A percentile compares a stretch with the other conserved stretches of the same genome.
Evolutionary conservation across 2,888 invertebrate genomes (phyloP).

Genomic region (Cephus nigrinus): DNA sequence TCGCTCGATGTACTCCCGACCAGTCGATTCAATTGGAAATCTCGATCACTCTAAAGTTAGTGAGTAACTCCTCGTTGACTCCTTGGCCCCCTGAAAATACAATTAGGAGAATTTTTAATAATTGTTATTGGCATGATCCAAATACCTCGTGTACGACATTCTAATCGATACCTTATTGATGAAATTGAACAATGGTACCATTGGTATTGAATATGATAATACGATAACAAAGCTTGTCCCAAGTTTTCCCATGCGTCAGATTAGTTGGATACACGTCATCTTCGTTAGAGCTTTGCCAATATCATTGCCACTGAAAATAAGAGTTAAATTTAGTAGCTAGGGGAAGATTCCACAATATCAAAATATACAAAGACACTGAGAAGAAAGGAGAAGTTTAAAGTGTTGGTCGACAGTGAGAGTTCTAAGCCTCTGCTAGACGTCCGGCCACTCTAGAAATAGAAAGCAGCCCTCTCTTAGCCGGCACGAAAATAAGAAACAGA

Average conservation of each 20-base stretch:
- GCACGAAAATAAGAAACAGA: background rate
- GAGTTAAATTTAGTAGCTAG: background rate
- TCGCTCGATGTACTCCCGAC: background rate
- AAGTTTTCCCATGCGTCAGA: background rate
- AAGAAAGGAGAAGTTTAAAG: background rate
- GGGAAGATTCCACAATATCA: background rate
- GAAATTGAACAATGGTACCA: background rate
- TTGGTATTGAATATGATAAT: background rate
- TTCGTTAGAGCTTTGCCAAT: no score
- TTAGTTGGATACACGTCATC: background rate
- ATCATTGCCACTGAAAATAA: background rate
- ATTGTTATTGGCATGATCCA: background rate
- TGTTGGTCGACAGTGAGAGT: background rate
- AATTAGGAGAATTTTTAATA: background rate
- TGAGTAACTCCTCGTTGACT: background rate
- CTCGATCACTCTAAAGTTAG: background rate
- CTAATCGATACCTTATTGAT: background rate
- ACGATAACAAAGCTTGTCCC: background rate
- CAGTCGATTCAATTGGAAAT: background rate
- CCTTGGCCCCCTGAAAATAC: background rate
- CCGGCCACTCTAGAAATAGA: background rate
- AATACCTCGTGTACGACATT: background rate
- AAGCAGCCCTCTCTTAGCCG: background rate
- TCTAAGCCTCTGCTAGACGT: background rate
- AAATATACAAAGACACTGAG: background rate